A percentile compares a stretch with the other conserved stretches of the same genome.
Conservation (phyloP, 2,113 vertebrate species). For the Hirundichthys speculiger region DNA sequence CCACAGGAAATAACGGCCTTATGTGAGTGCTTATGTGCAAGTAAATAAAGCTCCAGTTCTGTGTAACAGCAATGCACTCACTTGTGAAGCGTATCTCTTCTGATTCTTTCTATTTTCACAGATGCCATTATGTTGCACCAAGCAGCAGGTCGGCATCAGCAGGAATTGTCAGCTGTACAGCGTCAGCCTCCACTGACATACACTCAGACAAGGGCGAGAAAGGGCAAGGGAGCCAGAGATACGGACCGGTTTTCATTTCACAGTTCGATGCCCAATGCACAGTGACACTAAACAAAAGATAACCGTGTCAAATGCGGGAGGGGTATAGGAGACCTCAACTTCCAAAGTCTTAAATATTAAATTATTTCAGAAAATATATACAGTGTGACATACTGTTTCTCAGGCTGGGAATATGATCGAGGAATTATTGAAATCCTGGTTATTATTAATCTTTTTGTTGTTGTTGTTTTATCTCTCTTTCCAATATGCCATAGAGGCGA, state of each 20-base stretch:
- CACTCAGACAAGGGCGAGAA: conserved; percentile 1
- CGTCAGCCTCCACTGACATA: conserved; percentile 20
- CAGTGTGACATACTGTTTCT: no score
- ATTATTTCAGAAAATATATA: background rate
- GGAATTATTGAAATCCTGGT: no score
- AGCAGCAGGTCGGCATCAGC: conserved; percentile 23
- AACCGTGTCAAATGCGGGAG: background rate
- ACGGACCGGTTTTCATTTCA: conserved; percentile 39
- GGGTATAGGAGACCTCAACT: background rate
- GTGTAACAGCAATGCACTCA: conserved; percentile 3
- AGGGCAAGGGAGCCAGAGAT: conserved; percentile 12
- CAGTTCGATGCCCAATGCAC: conserved; percentile 32
- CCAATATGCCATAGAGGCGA: no score
- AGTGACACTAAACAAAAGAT: conserved; percentile 41
- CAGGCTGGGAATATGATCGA: no score
- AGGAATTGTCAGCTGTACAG: background rate
- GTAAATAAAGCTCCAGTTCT: conserved; percentile 1
- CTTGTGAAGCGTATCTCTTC: background rate
- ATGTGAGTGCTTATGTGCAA: background rate
- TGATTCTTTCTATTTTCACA: conserved; percentile 14
- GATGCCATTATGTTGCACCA: background rate
- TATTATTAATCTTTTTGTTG: no score
- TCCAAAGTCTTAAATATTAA: conserved; percentile 1
- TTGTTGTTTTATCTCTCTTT: no score
- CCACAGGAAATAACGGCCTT: background rate